Percentiles rank a stretch among this genome's conserved stretches.
Evolutionary conservation across 2,888 invertebrate species (phyloP).

Genomic region (Athalia rosae): DNA sequence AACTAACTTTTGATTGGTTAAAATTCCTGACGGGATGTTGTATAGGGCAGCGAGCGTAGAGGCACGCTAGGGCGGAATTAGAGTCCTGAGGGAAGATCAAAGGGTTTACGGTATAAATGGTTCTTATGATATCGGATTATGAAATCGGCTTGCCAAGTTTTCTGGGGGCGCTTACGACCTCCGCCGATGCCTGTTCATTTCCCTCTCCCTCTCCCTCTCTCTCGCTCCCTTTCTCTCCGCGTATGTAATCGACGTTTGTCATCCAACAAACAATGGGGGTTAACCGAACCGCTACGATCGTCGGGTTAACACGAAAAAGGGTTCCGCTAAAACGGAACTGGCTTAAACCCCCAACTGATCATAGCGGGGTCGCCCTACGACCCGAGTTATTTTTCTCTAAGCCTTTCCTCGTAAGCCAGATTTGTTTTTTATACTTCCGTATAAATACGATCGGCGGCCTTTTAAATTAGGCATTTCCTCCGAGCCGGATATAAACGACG

Average conservation of each 20-base stretch:
- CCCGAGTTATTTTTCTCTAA: constrained; percentile 10
- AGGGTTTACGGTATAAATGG: neutral
- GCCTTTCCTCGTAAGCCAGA: constrained; percentile 25
- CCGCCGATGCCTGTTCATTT: neutral
- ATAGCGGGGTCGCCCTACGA: neutral
- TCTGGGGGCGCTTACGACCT: neutral
- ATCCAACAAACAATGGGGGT: constrained; percentile 22
- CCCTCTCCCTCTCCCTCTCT: neutral
- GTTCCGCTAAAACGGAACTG: neutral
- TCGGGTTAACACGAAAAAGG: constrained; percentile 17
- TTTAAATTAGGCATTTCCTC: too few species aligned
- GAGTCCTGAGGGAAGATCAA: constrained; percentile 10
- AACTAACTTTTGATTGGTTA: neutral
- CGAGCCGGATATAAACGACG: too few species aligned
- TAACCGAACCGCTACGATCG: constrained; percentile 8
- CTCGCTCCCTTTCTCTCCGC: neutral
- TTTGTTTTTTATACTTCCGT: neutral
- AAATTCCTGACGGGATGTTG: neutral
- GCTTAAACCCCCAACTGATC: constrained; percentile 4
- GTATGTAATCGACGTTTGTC: constrained; percentile 6
- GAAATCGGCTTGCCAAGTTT: neutral
- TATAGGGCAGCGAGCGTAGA: neutral
- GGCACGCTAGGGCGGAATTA: neutral
- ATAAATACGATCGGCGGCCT: neutral
- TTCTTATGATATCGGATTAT: neutral